A percentile compares a stretch with the other conserved stretches of the same genome.
Evolutionary conservation across 2,888 invertebrate species (phyloP).

Genomic region (Drosophila pseudotakahashii): DNA sequence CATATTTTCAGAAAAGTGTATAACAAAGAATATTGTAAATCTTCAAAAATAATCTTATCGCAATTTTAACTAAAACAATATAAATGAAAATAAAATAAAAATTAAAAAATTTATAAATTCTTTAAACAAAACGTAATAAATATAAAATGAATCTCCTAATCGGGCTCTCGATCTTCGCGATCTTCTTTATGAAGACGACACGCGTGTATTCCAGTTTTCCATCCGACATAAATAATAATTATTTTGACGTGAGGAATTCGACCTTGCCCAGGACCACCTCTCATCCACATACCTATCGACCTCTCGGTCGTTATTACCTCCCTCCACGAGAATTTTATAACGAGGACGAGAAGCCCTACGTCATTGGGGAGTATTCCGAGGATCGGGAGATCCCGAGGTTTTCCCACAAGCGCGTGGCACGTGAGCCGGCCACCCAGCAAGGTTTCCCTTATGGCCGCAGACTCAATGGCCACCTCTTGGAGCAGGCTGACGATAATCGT

Average conservation of each 20-base stretch:
- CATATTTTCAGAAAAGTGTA: constrained; percentile 22
- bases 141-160: constrained; percentile 15
- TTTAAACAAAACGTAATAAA: background rate
- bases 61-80: background rate
- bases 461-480: constrained; percentile 6
- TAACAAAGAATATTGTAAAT: background rate
- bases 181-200: background rate
- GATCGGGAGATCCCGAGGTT: background rate
- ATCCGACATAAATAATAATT: constrained; percentile 13
- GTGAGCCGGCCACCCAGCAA: constrained; percentile 38
- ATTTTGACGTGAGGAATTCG: constrained; percentile 17
- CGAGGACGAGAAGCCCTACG: constrained; percentile 3
- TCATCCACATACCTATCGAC: constrained; percentile 5
- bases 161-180: constrained; percentile 1
- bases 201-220: constrained; percentile 9
- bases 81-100: no score
- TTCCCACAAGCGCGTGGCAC: constrained; percentile 56
- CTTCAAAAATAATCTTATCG: background rate
- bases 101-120: background rate
- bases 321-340: background rate
- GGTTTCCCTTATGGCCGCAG: constrained; percentile 1
- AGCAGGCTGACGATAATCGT: constrained; percentile 39
- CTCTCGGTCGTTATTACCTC: background rate
- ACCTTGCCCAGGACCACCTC: constrained; percentile 25
- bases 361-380: background rate